Percentiles rank a stretch among this genome's conserved stretches.
Evolutionary conservation across 2,888 invertebrate species (phyloP).

Genomic region (Eueremaeus valkanovi): DNA sequence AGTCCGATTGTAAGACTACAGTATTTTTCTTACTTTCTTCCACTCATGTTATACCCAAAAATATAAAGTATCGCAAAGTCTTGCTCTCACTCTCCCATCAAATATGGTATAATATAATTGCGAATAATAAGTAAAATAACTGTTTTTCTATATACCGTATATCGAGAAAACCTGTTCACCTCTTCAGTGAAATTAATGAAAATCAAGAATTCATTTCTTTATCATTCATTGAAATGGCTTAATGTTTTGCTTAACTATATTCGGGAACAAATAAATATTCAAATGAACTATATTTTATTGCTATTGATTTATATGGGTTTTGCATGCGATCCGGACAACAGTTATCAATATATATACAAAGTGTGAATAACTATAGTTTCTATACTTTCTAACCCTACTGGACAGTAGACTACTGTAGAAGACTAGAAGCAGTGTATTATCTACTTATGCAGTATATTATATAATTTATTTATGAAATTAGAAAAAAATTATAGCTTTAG

Average conservation of each 20-base stretch:
- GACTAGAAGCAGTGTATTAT: constrained; percentile 1
- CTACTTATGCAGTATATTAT: background rate
- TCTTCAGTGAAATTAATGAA: background rate
- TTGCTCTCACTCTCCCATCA: background rate
- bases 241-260: background rate
- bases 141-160: background rate
- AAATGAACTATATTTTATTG: background rate
- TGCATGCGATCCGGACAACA: background rate
- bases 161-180: background rate
- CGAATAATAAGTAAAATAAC: background rate
- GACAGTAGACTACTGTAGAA: background rate
- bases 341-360: no score
- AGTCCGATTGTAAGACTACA: no score
- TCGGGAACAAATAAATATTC: background rate
- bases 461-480: no score
- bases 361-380: no score
- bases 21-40: background rate
- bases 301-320: background rate
- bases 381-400: background rate
- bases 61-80: no score
- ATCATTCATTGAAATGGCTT: background rate
- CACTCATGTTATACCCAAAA: background rate
- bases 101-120: no score
- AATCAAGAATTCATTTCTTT: background rate
- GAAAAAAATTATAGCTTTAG: background rate